Base-by-base conservation (phyloP, 1,140 invertebrate species). In the Akabosia matsudoensis region DNA sequence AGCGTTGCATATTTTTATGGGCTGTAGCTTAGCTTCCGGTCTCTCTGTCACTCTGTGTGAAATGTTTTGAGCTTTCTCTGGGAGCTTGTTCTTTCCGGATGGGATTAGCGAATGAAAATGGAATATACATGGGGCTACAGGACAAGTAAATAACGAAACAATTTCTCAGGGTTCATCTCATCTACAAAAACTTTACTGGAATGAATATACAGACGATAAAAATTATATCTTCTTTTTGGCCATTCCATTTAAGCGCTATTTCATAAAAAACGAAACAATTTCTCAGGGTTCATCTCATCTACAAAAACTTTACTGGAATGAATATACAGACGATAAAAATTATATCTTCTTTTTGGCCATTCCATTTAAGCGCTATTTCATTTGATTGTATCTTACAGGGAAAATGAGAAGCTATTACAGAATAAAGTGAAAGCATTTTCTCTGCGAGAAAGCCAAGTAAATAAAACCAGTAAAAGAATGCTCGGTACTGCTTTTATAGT, bases 1-100 rank as follows among this genome's bases (percentile, higher is more conserved):
- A 56, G 7, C 54, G 24, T 56, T 22, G n/a, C n/a, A n/a, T n/a
- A 13, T 56, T 56, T 45, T 56, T 56, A 56, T 56, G 54, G 54
- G 54, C 13, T 56, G 13, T 7, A n/a, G n/a, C 13, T 56, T 56
- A 56, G 54, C 22, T 56, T 56, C 54, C 54, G 14, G 54, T 56
- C 54, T 56, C n/a, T 56, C 13, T 56, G 54, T 56, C 54, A 56
- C 24, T 56, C 24, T 56, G 54, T 56, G 54, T 56, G 54, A 56
- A 56, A 56, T n/a, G 24, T 56, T 56, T 56, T 56, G 54, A 56
- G 54, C 24, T 56, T 56, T 22, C 54, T 56, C 54, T 56, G n/a
- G n/a, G n/a, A n/a, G n/a, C n/a, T n/a, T n/a, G n/a, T n/a, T n/a
- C n/a, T n/a, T n/a, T n/a, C n/a, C n/a, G n/a, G n/a, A n/a, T n/a